phyloP scores from a whole-genome alignment of 64 coral and sea anemone species.

The Porites lutea region DNA sequence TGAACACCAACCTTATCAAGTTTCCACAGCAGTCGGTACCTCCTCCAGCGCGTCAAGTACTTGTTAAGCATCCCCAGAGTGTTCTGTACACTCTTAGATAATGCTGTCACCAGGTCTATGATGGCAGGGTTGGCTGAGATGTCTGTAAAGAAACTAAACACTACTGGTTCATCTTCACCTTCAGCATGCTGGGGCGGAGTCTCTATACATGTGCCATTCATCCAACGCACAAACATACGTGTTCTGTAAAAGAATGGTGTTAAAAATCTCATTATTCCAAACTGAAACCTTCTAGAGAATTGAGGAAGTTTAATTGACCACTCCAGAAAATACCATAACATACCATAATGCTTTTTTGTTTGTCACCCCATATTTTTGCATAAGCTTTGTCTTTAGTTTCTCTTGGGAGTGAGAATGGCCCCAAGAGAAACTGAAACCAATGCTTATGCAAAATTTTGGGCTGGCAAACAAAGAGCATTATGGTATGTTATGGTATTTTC shows the following conservation, averaged over 20 bases:
- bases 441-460: no score
- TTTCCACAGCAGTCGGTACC: conserved; percentile 95
- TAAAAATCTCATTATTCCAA: no score
- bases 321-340: no score
- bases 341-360: no score
- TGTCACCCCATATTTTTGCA: no score
- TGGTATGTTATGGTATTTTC: no score
- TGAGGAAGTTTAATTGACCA: no score
- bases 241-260: conserved; percentile 61
- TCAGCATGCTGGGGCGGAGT: conserved; percentile 98
- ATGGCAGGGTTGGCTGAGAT: conserved; percentile 87
- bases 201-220: conserved; percentile 96
- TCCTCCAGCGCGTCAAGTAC: conserved; percentile 92
- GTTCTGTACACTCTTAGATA: conserved; percentile 89
- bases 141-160: conserved; percentile 98
- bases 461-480: no score
- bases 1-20: conserved; percentile 94
- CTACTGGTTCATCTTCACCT: conserved; percentile 95
- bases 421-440: no score
- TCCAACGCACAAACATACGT: conserved; percentile 98
- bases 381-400: no score
- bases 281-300: no score
- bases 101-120: conserved; percentile 86
- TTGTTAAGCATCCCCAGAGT: conserved; percentile 89
- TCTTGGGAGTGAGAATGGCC: no score